Evolutionary conservation across 2,888 invertebrate species (phyloP), one percentile per base, ranked within the genome.

Genomic region (Erebia palarica): DNA sequence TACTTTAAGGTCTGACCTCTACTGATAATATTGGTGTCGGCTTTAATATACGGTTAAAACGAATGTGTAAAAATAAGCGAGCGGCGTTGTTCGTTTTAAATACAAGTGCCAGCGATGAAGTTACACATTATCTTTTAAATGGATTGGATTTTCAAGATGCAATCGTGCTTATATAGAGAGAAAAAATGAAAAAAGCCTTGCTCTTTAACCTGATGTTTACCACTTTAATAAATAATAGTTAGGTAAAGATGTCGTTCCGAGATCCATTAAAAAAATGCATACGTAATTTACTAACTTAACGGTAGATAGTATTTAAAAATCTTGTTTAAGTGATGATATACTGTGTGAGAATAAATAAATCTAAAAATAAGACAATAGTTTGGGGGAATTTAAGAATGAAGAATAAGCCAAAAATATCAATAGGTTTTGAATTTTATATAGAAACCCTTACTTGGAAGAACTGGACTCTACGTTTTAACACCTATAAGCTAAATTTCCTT

Each of bases 31-130:
- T 84, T 84, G 82, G 86, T 87, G 88, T 87, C 86, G 77, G 81
- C 79, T 80, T 84, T 85, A 88, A 89, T 88, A 84, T 86, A 86
- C 84, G 84, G 80, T 83, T 85, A 84, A n/a, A 88, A 87, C 81
- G 82, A 84, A 83, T 81, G 81, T 82, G 80, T 82, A 83, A 84
- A 85, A 85, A 83, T 81, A 80, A 76, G 72, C 74, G 73, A 74
- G 71, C 73, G 60, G 75, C 75, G 75, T 75, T 71, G 74, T 73
- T 73, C 59, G 69, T 73, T 74, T 73, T 75, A 73, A 75, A 76
- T 70, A 75, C 69, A 74, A 73, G 65, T 68, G 69, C 65, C 65
- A 70, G 65, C 57, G 60, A 69, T 73, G 65, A 69, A 67, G 68
- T 71, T 66, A 44, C 63, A 72, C 63, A 72, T 69, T 72, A 69